Evolutionary conservation across 2,113 vertebrate genomes (phyloP).

Genomic region (Ivindomyrus marchei): DNA sequence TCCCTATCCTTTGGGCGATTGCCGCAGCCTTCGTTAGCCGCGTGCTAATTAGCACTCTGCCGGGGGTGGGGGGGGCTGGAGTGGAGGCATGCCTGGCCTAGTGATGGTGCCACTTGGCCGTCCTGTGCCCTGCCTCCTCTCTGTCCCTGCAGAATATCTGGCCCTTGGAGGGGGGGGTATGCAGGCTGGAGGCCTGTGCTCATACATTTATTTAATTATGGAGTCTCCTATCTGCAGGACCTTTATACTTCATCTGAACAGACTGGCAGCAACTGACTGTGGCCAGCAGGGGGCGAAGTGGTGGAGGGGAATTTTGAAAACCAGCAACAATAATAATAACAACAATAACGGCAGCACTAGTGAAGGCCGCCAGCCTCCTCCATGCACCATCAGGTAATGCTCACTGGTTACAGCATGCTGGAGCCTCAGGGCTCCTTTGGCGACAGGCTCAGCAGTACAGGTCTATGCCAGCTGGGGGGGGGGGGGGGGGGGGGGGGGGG

Average conservation of each 20-base stretch:
- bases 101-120: background rate
- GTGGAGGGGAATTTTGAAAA: background rate
- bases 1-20: conserved; percentile 34
- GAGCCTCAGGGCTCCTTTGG: background rate
- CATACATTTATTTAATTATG: background rate
- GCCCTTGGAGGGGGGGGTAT: background rate
- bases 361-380: background rate
- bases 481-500: background rate
- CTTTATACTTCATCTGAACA: background rate
- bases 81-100: conserved; percentile 23
- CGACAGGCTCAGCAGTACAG: background rate
- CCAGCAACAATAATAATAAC: background rate
- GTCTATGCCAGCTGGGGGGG: too few relatives aligned
- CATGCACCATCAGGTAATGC: background rate
- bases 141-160: background rate
- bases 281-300: background rate
- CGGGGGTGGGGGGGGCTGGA: conserved; percentile 27
- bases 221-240: background rate
- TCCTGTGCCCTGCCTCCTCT: background rate
- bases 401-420: background rate
- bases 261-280: background rate
- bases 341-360: background rate
- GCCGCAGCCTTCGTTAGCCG: conserved; percentile 36
- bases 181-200: background rate
- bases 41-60: conserved; percentile 37